Percentiles rank a stretch among this genome's conserved stretches.
Conservation (phyloP, 2,113 vertebrate genomes). For the Craseonycteris thonglongyai region DNA sequence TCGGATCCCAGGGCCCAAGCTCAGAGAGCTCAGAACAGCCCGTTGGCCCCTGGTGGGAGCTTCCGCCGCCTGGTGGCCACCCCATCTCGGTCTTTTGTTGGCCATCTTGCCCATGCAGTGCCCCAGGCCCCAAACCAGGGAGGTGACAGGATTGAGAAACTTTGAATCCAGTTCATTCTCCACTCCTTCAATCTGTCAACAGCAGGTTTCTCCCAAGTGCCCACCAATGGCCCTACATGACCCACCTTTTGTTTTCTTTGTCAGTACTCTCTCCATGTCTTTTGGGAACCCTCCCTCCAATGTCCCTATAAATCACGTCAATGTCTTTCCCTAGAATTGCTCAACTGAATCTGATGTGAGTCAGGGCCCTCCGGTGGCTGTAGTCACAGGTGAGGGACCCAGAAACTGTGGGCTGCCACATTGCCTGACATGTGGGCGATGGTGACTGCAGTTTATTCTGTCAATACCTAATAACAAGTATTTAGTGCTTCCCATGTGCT, state of each 20-base stretch:
- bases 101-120: not conserved
- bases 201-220: not conserved
- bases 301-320: not conserved
- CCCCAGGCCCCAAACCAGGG: not conserved
- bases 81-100: not conserved
- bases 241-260: not conserved
- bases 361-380: not conserved
- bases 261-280: not conserved
- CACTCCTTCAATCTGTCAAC: not conserved
- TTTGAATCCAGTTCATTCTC: not conserved
- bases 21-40: not conserved
- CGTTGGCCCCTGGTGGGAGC: not conserved
- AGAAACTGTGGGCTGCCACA: not conserved
- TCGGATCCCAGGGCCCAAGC: not conserved
- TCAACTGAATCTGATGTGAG: not conserved
- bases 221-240: not conserved
- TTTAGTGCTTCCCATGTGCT: not conserved
- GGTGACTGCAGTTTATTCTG: not conserved
- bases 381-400: not conserved
- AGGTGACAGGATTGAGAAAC: too few species aligned
- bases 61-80: not conserved
- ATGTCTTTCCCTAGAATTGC: not conserved
- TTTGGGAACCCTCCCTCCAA: not conserved
- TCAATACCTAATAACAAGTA: not conserved
- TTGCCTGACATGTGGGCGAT: not conserved